Evolutionary conservation across 2,113 vertebrate genomes (phyloP).

Genomic region (Lagopus muta): DNA sequence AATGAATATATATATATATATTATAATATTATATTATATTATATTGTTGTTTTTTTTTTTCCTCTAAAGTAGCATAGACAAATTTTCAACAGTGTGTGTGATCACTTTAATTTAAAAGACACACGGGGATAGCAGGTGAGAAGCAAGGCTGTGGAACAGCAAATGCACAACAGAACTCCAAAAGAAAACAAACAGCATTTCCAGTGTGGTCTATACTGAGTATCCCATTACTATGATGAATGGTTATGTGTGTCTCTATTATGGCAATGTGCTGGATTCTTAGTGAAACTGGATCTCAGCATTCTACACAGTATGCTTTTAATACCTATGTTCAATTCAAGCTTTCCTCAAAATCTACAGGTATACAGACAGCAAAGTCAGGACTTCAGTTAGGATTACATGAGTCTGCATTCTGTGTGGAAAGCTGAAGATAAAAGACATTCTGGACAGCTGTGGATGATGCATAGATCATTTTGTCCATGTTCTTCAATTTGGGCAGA

Average conservation of each 20-base stretch:
- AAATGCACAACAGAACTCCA: not conserved
- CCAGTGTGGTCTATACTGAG: not conserved
- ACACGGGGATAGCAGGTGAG: rapidly evolving
- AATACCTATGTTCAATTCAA: not conserved
- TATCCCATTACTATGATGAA: not conserved
- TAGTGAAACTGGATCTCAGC: not conserved
- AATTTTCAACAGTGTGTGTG: not conserved
- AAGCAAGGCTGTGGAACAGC: not conserved
- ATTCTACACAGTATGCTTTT: not conserved
- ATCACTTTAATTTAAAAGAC: not conserved
- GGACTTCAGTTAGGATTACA: not conserved
- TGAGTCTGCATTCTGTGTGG: not conserved
- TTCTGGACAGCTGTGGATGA: not conserved
- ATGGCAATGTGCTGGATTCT: not conserved
- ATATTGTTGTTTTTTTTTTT: not conserved
- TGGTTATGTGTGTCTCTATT: not conserved
- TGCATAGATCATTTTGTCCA: not conserved
- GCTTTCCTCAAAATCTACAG: not conserved
- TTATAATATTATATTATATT: no score
- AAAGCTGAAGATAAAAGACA: not conserved
- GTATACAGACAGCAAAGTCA: not conserved
- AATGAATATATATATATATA: not conserved
- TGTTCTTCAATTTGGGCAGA: not conserved
- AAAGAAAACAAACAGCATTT: not conserved
- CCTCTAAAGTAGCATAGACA: not conserved